phyloP scores from a whole-genome alignment of 2,113 vertebrate species.

The Tamias sibiricus region DNA sequence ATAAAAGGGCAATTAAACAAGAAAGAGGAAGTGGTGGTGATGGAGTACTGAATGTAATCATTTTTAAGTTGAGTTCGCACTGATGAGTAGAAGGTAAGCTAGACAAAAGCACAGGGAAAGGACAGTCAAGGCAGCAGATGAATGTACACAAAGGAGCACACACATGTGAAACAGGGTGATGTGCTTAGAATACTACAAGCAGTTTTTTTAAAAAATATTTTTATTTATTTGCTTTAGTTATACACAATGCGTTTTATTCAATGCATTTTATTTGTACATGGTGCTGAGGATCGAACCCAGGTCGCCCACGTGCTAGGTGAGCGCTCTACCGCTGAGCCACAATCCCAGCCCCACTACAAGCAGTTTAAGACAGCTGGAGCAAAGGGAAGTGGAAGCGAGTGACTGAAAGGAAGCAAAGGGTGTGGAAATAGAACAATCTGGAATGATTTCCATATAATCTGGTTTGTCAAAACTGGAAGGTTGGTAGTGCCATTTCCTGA shows the following conservation, averaged over 20 bases:
- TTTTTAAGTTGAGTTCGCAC: conserved; percentile 3
- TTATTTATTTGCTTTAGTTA: too few species aligned
- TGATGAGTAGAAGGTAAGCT: background rate
- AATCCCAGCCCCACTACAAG: too few species aligned
- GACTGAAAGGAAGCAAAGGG: background rate
- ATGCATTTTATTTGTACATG: too few species aligned
- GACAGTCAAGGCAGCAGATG: background rate
- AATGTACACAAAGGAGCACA: background rate
- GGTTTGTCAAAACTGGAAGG: background rate
- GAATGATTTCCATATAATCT: background rate
- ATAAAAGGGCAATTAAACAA: background rate
- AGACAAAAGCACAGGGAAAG: background rate
- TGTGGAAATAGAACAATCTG: background rate
- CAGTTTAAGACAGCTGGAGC: background rate
- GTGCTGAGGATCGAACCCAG: too few species aligned
- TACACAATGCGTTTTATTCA: too few species aligned
- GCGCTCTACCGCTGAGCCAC: too few species aligned
- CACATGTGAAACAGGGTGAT: conserved; percentile 16
- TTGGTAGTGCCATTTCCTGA: background rate
- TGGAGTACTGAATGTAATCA: background rate
- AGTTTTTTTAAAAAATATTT: too few species aligned
- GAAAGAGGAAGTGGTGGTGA: background rate
- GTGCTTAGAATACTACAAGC: background rate
- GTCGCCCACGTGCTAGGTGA: too few species aligned
- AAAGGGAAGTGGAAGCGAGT: background rate